Evolutionary conservation across 2,113 vertebrate genomes (phyloP), one percentile per base, ranked within the genome.

Genomic region (Chrysemys picta): DNA sequence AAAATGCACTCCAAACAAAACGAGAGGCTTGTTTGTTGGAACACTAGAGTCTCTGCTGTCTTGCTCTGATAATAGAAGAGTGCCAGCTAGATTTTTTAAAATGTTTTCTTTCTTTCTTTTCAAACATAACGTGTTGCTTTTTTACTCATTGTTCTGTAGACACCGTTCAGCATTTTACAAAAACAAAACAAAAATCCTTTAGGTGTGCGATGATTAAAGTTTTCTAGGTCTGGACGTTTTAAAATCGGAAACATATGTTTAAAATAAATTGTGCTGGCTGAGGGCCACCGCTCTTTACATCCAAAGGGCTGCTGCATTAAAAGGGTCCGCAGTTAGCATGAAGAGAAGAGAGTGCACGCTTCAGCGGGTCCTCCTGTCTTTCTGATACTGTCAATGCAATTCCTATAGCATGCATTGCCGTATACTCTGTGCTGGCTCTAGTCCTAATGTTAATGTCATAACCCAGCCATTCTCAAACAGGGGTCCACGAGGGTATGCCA

Each of bases 151-250:
- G 94, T 72, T 93, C 97, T 47, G 1, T 89, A 92, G 95, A 96
- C 72, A 29, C 72, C 84, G 84, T 54, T 82, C 90, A 76, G 94
- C 93, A 91, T 95, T 97, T 92, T 95, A 95, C 95, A 78, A 93
- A 95, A 97, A 90, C 89, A 94, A 94, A 98, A 56, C 92, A 96
- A 56, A 96, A 96, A 95, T 93, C 97, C 95, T 94, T 54, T 94
- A 97, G 93, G 96, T 98, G 97, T 97, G 95, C 97, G 96, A 97
- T 89, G 96, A 98, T 97, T 97, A 96, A 97, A 97, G 93, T 96
- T 97, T 93, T 93, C 10, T 57, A 96, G 97, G 98, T 97, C 94
- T 97, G 95, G 95, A 97, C 97, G 92, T 96, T 96, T 95, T 89
- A 90, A 97, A 98, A 97, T 96, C 95, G 95, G 94, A 95, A 96